Base-by-base conservation (phyloP, 2,113 vertebrate genomes). In the Takifugu bimaculatus region DNA sequence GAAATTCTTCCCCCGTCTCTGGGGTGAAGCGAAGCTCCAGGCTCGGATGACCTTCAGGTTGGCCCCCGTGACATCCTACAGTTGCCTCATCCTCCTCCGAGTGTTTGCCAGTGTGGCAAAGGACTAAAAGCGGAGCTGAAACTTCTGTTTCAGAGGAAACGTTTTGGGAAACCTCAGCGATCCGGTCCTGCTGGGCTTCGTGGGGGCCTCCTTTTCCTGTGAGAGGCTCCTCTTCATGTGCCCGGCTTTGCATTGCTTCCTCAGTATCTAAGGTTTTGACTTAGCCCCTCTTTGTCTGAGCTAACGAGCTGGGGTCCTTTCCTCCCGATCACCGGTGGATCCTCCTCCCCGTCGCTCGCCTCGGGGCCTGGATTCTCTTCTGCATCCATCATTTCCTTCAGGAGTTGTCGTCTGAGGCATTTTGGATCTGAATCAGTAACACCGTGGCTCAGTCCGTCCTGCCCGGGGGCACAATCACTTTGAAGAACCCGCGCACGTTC, bases 1-100 rank as follows among this genome's bases (percentile, higher is more conserved):
- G 77, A 42, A 57, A 63, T 4, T 75, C 84, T 4, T 9, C 52
- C 5, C 13, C 64, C 10, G 61, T 77, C 29, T 87, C 78, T 13
- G 82, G 85, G 29, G 88, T 91, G 68, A 86, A 54, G 49, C 72
- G 50, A 28, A 73, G 74, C 57, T 60, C 75, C 39, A 49, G 60
- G 57, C 53, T 6, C 5, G 44, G 35, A 42, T 35, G 28, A 61
- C 57, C 29, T n/a, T 56, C 51, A 4, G 63, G 88, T 4, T 4
- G 35, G 13, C 60, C 25, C 5, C 78, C 76, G 60, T 54, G 64
- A 26, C 50, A 29, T 12, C 57, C 68, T 5, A 27, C 29, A 1
- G n/a, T 4, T 32, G 44, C 11, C 44, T 65, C 61, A 13, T 26
- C 45, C 26, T 25, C 63, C 26, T 14, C 28, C 7, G 35, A 58